Evolutionary conservation across 1,140 invertebrate genomes (phyloP).

Genomic region (Chlorops oryzae): DNA sequence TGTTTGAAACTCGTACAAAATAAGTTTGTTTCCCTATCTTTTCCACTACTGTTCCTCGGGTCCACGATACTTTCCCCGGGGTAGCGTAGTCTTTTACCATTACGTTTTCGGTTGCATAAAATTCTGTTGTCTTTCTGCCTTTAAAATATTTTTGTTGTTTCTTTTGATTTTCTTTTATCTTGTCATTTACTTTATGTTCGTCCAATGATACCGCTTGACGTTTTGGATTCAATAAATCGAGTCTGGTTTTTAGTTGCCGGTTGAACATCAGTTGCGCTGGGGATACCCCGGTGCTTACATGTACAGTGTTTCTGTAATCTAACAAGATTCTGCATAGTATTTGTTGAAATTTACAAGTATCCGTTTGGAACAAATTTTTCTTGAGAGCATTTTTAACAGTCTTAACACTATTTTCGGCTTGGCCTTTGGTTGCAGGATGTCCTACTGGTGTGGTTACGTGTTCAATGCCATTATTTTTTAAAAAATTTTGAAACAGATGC

Average conservation of each 20-base stretch:
- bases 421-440: too few species aligned
- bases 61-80: too few species aligned
- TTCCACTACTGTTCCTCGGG: conserved; percentile 1
- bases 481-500: too few species aligned
- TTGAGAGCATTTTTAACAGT: background rate
- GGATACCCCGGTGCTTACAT: too few species aligned
- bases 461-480: too few species aligned
- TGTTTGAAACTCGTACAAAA: background rate
- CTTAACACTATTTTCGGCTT: conserved; percentile 1
- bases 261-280: background rate
- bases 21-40: background rate
- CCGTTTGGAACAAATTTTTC: background rate
- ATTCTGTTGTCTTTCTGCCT: too few species aligned
- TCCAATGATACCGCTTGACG: background rate
- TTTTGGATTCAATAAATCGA: background rate
- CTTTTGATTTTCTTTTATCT: background rate
- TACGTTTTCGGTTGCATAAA: too few species aligned
- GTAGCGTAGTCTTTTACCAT: too few species aligned
- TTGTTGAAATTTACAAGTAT: background rate
- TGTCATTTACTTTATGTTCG: background rate
- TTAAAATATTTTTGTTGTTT: background rate
- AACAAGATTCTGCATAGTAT: background rate
- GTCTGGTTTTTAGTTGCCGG: background rate
- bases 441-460: too few species aligned
- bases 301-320: too few species aligned